phyloP scores from a whole-genome alignment of 2,113 vertebrate genomes.

The Tetrao urogallus region DNA sequence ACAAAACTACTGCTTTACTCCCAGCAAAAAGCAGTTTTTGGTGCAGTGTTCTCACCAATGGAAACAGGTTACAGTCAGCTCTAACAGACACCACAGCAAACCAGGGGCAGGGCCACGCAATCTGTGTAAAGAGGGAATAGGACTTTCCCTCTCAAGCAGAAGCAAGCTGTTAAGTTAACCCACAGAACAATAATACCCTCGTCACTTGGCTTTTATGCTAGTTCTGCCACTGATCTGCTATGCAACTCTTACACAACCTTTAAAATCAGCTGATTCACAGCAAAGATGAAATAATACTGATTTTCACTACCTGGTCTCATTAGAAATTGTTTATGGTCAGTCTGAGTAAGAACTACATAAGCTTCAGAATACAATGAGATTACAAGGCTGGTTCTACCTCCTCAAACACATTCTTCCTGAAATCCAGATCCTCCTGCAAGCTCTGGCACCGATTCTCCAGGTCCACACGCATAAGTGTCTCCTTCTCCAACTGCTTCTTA shows the following conservation, averaged over 20 bases:
- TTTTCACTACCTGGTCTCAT: neutral
- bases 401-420: conserved; percentile 94
- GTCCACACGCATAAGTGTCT: conserved; percentile 94
- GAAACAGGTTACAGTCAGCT: neutral
- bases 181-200: neutral
- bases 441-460: conserved; percentile 96
- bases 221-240: neutral
- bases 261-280: neutral
- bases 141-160: neutral
- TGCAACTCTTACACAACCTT: neutral
- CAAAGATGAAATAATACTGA: neutral
- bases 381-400: conserved; percentile 80
- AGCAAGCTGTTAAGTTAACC: neutral
- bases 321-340: neutral
- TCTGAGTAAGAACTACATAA: neutral
- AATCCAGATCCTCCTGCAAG: conserved; percentile 92
- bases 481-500: conserved; percentile 93
- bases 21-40: neutral
- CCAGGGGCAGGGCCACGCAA: neutral
- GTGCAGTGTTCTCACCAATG: neutral
- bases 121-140: neutral
- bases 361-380: neutral
- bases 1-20: neutral
- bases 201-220: neutral
- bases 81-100: neutral